phyloP scores from a whole-genome alignment of 2,113 vertebrate genomes.

The Chiloscyllium plagiosum region DNA sequence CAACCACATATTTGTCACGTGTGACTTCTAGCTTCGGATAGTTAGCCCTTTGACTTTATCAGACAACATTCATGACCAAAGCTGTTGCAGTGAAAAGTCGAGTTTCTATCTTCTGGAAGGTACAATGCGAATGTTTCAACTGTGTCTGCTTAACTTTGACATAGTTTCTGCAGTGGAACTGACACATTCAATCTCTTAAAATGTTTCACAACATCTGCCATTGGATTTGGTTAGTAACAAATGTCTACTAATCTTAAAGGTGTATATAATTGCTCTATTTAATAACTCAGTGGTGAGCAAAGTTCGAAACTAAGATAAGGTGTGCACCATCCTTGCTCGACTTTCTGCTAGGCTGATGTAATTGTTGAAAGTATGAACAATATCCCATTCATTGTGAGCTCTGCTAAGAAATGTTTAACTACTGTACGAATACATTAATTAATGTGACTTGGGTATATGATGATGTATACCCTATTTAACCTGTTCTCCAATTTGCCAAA shows the following conservation, averaged over 20 bases:
- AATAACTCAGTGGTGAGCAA: not conserved
- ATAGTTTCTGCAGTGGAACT: not conserved
- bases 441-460: not conserved
- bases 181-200: not conserved
- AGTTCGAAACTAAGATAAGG: not conserved
- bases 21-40: not conserved
- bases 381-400: not conserved
- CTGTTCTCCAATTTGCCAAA: not conserved
- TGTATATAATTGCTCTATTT: not conserved
- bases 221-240: not conserved
- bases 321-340: not conserved
- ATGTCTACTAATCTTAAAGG: not conserved
- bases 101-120: not conserved
- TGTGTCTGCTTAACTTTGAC: not conserved
- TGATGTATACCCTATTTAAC: not conserved
- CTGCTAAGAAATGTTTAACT: not conserved
- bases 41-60: not conserved
- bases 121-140: not conserved
- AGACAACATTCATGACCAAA: not conserved
- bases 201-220: not conserved
- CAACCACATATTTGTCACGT: not conserved
- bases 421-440: not conserved
- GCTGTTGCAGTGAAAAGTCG: not conserved
- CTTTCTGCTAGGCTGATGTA: not conserved
- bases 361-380: slow-evolving; percentile 2